Evolutionary conservation across 1,140 invertebrate genomes (phyloP).

Genomic region (Brachionus koreanus): DNA sequence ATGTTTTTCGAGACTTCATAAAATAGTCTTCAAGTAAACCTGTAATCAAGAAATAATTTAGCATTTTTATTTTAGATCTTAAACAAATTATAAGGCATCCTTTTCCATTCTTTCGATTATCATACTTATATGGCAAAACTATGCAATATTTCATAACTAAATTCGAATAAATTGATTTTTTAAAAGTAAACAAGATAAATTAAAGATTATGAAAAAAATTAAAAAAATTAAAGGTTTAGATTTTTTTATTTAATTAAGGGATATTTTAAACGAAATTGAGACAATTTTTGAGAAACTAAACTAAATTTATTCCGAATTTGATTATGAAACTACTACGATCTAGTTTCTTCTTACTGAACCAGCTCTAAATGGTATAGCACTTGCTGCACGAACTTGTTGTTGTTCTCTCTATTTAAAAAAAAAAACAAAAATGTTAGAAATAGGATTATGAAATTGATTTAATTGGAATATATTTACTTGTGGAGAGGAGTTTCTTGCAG

Average conservation of each 20-base stretch:
- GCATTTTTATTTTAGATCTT: no score
- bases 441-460: not conserved
- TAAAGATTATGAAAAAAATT: not conserved
- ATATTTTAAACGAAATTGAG: not conserved
- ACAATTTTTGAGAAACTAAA: not conserved
- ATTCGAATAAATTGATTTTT: no score
- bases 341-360: constrained; percentile 10
- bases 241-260: not conserved
- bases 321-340: not conserved
- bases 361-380: not conserved
- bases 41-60: no score
- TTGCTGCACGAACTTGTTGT: constrained; percentile 20
- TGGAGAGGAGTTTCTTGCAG: not conserved
- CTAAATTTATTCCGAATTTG: not conserved
- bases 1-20: no score
- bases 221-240: not conserved
- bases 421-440: not conserved
- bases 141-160: no score
- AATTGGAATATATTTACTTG: not conserved
- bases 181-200: not conserved
- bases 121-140: no score
- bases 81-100: no score
- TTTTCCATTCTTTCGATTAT: no score
- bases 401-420: not conserved
- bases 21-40: no score